phyloP scores from a whole-genome alignment of 2,888 invertebrate genomes.

The Melikaiella ostensackeni region DNA sequence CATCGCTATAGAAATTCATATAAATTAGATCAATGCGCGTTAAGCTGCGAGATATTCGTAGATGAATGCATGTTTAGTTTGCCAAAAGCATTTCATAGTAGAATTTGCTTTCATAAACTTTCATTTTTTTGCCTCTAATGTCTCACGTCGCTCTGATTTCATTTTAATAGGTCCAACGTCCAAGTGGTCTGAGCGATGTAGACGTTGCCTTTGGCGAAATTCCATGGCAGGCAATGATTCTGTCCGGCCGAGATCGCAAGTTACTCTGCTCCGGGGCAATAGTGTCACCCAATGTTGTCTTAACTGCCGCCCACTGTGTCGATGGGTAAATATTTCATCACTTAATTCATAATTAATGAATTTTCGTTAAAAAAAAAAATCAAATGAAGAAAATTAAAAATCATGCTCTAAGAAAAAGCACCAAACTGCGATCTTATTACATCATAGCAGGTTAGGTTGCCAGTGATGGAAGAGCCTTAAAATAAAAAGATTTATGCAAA shows the following conservation, averaged over 20 bases:
- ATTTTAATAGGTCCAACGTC: conserved; percentile 62
- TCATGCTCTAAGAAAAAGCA: background rate
- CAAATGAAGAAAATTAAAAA: background rate
- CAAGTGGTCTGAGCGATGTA: conserved; percentile 64
- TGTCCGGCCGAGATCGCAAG: conserved; percentile 84
- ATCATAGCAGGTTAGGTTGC: background rate
- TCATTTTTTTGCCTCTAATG: conserved; percentile 39
- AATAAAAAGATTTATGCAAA: background rate
- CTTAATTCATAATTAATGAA: conserved; percentile 5
- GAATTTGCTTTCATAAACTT: conserved; percentile 45
- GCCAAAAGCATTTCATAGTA: conserved; percentile 30
- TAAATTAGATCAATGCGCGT: conserved; percentile 20
- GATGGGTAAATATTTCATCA: conserved; percentile 81
- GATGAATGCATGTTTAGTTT: conserved; percentile 37
- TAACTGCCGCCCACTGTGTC: conserved; percentile 90
- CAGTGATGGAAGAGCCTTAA: background rate
- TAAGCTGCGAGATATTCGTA: conserved; percentile 29
- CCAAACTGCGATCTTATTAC: background rate
- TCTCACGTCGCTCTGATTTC: conserved; percentile 29
- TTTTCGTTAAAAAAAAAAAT: background rate
- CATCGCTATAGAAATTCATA: conserved; percentile 20
- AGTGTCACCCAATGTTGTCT: conserved; percentile 84
- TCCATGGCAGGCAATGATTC: conserved; percentile 92
- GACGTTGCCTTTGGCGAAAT: conserved; percentile 89
- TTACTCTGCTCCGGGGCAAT: conserved; percentile 90